phyloP scores from a whole-genome alignment of 2,888 invertebrate species.

The Ochropleura plecta region DNA sequence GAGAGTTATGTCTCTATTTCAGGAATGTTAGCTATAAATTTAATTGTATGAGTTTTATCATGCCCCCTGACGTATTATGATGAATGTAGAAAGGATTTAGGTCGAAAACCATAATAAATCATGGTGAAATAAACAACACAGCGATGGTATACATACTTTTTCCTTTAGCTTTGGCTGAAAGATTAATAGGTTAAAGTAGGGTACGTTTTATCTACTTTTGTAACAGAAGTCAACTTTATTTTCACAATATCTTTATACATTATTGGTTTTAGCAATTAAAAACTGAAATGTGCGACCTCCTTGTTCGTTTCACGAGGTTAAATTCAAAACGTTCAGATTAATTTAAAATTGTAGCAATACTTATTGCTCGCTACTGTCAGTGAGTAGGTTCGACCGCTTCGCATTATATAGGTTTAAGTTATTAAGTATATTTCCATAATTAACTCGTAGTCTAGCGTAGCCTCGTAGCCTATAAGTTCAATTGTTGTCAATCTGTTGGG shows the following conservation, averaged over 20 bases:
- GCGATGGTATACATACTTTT: conserved; percentile 23
- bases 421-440: background rate
- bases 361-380: background rate
- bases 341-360: background rate
- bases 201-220: conserved; percentile 11
- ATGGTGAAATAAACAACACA: conserved; percentile 48
- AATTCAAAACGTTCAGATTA: background rate
- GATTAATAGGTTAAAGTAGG: conserved; percentile 35
- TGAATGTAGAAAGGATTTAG: conserved; percentile 52
- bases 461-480: no score
- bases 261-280: background rate
- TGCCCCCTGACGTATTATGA: conserved; percentile 47
- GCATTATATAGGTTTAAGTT: no score
- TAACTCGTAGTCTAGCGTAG: background rate
- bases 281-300: background rate
- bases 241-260: background rate
- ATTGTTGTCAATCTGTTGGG: background rate
- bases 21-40: conserved; percentile 55
- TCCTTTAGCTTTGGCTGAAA: conserved; percentile 17
- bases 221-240: background rate
- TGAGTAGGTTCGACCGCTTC: background rate
- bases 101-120: conserved; percentile 60
- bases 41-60: conserved; percentile 61
- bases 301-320: background rate
- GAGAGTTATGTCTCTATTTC: conserved; percentile 60